A percentile compares a stretch with the other conserved stretches of the same genome.
Evolutionary conservation across 2,888 invertebrate genomes (phyloP).

Genomic region (Lamellibrachia satsuma): DNA sequence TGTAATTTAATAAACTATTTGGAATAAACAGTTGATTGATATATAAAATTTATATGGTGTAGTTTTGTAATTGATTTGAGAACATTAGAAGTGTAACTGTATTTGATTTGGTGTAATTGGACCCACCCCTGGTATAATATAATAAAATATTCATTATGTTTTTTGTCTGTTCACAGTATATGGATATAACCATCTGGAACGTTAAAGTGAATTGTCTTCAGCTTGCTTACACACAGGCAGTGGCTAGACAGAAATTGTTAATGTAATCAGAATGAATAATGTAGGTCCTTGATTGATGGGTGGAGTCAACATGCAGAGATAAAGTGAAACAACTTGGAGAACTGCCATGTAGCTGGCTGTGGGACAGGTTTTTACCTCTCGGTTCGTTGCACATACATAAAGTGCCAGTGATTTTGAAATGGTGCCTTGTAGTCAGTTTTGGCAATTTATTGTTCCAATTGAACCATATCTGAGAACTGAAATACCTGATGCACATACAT

Average conservation of each 20-base stretch:
- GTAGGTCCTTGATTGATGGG: not conserved
- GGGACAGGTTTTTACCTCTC: not conserved
- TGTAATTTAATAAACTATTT: too few species aligned
- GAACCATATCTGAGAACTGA: not conserved
- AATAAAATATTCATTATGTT: too few species aligned
- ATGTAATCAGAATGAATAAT: slow-evolving; percentile 12
- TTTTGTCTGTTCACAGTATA: not conserved
- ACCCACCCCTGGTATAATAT: too few species aligned
- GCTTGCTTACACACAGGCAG: not conserved
- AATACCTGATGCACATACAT: too few species aligned
- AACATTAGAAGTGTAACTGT: too few species aligned
- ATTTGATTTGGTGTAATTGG: too few species aligned
- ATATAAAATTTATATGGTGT: too few species aligned
- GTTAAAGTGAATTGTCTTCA: not conserved
- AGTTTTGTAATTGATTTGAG: too few species aligned
- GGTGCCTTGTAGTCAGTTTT: not conserved
- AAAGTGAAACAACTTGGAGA: not conserved
- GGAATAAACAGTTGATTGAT: too few species aligned
- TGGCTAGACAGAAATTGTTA: slow-evolving; percentile 1
- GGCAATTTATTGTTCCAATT: not conserved
- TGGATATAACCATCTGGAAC: not conserved
- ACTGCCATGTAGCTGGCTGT: not conserved
- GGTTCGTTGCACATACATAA: not conserved
- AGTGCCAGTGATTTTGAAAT: not conserved
- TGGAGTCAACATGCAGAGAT: not conserved